These are phyloP conservation scores for Hirudo medicinalis DNA, from an alignment of 1,140 invertebrate genomes.

Conservation along the genomic window DNA sequence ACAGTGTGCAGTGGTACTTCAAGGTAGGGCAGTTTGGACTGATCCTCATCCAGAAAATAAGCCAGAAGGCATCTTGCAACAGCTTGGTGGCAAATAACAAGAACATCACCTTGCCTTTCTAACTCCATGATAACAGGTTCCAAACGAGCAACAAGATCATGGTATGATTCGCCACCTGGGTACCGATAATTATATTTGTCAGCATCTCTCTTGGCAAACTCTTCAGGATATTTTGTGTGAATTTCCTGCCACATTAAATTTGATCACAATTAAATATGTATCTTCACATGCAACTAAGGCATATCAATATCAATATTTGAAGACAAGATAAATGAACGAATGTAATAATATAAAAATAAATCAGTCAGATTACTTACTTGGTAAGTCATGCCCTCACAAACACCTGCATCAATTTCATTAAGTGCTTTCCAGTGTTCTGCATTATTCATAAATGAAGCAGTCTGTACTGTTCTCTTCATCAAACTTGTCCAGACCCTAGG, in stretches of 20 bases:
- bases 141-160: conserved; percentile 72
- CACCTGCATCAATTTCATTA: conserved; percentile 96
- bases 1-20: conserved; percentile 89
- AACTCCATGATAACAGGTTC: conserved; percentile 98
- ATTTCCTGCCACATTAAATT: conserved; percentile 68
- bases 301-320: too few relatives aligned
- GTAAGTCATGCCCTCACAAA: conserved; percentile 98
- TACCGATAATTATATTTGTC: conserved; percentile 96
- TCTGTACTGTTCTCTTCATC: conserved; percentile 83
- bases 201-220: conserved; percentile 84
- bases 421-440: conserved; percentile 85
- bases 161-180: conserved; percentile 65
- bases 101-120: conserved; percentile 90
- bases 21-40: conserved; percentile 61
- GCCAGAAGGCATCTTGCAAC: conserved; percentile 88
- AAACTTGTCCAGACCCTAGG: conserved; percentile 81
- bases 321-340: too few relatives aligned
- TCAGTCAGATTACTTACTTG: conserved; percentile 29
- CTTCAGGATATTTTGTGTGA: conserved; percentile 77
- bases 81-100: conserved; percentile 95
- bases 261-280: too few relatives aligned
- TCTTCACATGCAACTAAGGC: too few relatives aligned
- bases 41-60: conserved; percentile 55
- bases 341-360: too few relatives aligned
- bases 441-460: conserved; percentile 65